phyloP scores from a whole-genome alignment of 2,888 invertebrate genomes.

The Eupithecia inturbata region DNA sequence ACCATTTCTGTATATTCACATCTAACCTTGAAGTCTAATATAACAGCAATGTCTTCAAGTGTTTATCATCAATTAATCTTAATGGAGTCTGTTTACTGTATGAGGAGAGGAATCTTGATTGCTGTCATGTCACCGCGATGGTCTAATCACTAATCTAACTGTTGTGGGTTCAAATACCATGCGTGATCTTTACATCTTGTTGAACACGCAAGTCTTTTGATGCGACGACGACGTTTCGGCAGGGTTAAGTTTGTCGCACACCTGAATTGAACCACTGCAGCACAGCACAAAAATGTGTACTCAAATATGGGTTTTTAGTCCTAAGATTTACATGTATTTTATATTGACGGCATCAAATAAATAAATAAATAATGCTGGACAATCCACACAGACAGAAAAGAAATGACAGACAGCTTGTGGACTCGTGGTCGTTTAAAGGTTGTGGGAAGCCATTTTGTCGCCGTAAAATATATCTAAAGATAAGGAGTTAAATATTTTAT shows the following conservation, averaged over 20 bases:
- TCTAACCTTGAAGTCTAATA: constrained; percentile 5
- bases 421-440: no score
- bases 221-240: not conserved
- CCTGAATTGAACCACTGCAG: no score
- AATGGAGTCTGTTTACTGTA: constrained; percentile 20
- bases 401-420: no score
- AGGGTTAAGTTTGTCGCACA: not conserved
- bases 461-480: no score
- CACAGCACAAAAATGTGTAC: no score
- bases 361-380: no score
- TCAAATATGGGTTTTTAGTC: no score
- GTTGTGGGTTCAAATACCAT: constrained; percentile 5
- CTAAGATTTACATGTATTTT: no score
- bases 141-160: not conserved
- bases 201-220: not conserved
- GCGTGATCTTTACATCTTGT: not conserved
- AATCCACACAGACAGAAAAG: no score
- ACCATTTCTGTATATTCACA: not conserved
- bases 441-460: no score
- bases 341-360: no score
- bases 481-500: no score
- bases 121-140: not conserved
- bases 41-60: constrained; percentile 18
- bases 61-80: constrained; percentile 32
- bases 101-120: constrained; percentile 9